Base-by-base conservation (phyloP, 2,888 invertebrate genomes). In the Hyppa rectilinea region DNA sequence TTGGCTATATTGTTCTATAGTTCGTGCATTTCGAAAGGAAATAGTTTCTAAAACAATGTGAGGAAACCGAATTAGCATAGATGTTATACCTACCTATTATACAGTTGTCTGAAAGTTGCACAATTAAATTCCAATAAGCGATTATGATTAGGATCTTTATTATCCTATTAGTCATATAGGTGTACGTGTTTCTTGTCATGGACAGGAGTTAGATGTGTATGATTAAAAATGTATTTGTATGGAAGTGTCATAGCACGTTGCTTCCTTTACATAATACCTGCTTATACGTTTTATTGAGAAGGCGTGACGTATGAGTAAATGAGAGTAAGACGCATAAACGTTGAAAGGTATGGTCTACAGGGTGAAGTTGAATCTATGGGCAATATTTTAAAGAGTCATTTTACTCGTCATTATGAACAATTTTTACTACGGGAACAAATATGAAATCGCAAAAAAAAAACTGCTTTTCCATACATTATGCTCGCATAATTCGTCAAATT, bases 1-100 rank as follows among this genome's bases (percentile, higher is more conserved):
- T 40, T 31, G 47, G 14, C 36, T 47, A 47, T 29, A 53, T 63
- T 70, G 56, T 68, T 55, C n/a, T 34, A 23, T 12, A n/a, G 45
- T 61, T 59, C 59, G 66, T 67, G 75, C 60, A 67, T 59, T 68
- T 52, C 26, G 38, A 79, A 50, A 64, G 71, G 69, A 72, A 67
- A 71, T 75, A 58, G 52, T 71, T 52, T 70, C 53, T 56, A 52
- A 72, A 71, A 82, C 75, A 79, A 72, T 81, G 80, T 66, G 31
- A 75, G 70, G 72, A 76, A 75, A 72, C 49, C 12, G 63, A 55
- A 74, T 82, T 75, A 62, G 47, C 65, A 81, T 67, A 29, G 14
- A 14, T n/a, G 49, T 49, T 17, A 49, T 26, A 49, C 14, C 6
- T 23, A 36, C 0, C 34, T 49, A 36, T 61, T 53, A 60, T 34